Evolutionary conservation across 2,797 vertebrate species (phyloP), one percentile per base, ranked within the genome.

Genomic region (Melanotaenia nigrans): DNA sequence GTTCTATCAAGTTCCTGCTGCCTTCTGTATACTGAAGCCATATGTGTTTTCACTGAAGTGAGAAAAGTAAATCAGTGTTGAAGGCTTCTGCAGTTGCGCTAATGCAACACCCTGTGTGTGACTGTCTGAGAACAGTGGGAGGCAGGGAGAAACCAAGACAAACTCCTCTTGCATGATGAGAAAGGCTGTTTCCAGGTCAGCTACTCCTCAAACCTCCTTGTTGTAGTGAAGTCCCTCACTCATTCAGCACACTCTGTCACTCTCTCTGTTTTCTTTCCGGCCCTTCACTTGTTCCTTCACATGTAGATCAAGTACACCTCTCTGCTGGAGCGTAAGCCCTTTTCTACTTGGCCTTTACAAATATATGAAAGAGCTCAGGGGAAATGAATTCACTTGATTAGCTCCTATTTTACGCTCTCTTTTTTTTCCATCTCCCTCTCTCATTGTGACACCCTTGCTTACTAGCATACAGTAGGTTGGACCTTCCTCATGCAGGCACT

Each of bases 171-270:
- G 80, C 81, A 45, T 81, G 85, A 78, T 78, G 60, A 65, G 74
- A 62, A 62, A 70, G 65, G 74, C 83, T 87, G 79, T 92, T 92
- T 93, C 88, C 90, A 90, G 92, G 90, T 92, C 92, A 92, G 81
- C 90, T 90, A 71, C 75, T 91, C 54, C 66, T 89, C 85, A 84
- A 79, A 76, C 85, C 69, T 85, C 81, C 78, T 65, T 65, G 58
- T 64, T 73, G 36, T 60, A 73, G 61, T 30, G 54, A 64, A 71
- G 42, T 51, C 60, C 75, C 69, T 74, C 71, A 13, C 67, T 73
- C 20, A 66, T 61, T 69, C 67, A 36, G 1, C 40, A 18, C 70
- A 54, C 33, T 53, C 69, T 30, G 16, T 45, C 30, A 25, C 35
- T 55, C 49, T 28, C 28, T 28, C 2, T 4, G 63, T 18, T 69